Evolutionary conservation across 2,888 invertebrate genomes (phyloP).

Genomic region (Criorhina ranunculi): DNA sequence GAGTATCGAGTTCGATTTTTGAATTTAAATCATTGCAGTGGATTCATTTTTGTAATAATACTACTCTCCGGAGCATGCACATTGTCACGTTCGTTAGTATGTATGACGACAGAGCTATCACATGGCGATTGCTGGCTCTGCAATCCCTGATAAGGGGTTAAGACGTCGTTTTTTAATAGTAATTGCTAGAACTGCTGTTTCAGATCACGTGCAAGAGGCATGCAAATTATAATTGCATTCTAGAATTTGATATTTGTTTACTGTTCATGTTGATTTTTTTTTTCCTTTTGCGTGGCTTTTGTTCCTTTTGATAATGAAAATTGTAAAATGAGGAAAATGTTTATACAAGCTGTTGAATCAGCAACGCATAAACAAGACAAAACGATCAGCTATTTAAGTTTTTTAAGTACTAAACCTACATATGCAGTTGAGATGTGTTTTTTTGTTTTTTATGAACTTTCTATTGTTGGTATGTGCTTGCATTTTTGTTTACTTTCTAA

Average conservation of each 20-base stretch:
- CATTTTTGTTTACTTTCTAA: no score
- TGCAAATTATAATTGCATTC: slow-evolving; percentile 17
- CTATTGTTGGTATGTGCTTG: no score
- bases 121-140: not conserved
- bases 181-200: not conserved
- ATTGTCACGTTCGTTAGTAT: slow-evolving; percentile 17
- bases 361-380: slow-evolving; percentile 7
- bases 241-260: slow-evolving; percentile 49
- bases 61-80: slow-evolving; percentile 17
- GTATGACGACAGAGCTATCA: not conserved
- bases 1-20: no score
- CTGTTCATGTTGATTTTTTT: slow-evolving; percentile 1
- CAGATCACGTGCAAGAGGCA: slow-evolving; percentile 42
- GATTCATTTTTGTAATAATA: slow-evolving; percentile 2
- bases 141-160: slow-evolving; percentile 25
- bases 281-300: not conserved
- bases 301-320: slow-evolving; percentile 1
- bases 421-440: not conserved
- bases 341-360: slow-evolving; percentile 28
- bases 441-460: not conserved
- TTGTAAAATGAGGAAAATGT: slow-evolving; percentile 18
- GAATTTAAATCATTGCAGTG: slow-evolving; percentile 18
- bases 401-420: not conserved
- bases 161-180: not conserved
- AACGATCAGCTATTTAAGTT: not conserved